Percentiles rank a stretch among this genome's conserved stretches.
phyloP scores from a whole-genome alignment of 2,797 vertebrate genomes.

The Dendrocincla fuliginosa region DNA sequence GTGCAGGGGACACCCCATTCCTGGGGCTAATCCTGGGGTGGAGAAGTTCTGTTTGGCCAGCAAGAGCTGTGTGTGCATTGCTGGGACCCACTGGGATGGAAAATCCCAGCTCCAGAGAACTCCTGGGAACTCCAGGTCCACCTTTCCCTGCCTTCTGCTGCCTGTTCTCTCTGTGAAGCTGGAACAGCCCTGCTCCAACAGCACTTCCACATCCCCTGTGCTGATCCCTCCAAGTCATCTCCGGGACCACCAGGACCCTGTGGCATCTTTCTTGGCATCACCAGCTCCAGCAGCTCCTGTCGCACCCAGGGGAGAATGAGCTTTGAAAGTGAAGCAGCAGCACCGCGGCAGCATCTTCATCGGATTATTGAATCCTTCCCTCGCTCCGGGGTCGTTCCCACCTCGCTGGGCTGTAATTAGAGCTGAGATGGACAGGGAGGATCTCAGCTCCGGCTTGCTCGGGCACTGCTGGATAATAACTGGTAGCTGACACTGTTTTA shows the following conservation, averaged over 20 bases:
- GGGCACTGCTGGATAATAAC: neutral
- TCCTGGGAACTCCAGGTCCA: neutral
- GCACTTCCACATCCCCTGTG: accelerated
- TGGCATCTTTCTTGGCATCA: neutral
- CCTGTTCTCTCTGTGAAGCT: neutral
- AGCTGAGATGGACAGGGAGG: neutral
- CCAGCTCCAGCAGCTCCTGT: neutral
- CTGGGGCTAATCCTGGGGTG: neutral
- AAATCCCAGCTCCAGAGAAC: neutral
- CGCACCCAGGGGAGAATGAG: accelerated
- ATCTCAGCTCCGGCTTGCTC: accelerated
- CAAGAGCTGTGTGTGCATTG: neutral
- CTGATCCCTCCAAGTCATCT: neutral
- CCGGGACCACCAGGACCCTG: accelerated
- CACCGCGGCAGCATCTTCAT: neutral
- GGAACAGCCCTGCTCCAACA: neutral
- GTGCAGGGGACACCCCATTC: neutral
- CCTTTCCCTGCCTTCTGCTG: neutral
- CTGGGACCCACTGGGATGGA: accelerated
- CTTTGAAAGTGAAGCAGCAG: neutral
- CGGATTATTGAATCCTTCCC: neutral
- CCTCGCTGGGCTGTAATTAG: neutral
- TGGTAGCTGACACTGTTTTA: neutral
- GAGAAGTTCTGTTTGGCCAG: neutral
- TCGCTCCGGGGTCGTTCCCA: neutral